These are phyloP conservation scores for Temnothorax rugatulus DNA, from an alignment of 2,888 invertebrate genomes.

Conservation along the genomic window DNA sequence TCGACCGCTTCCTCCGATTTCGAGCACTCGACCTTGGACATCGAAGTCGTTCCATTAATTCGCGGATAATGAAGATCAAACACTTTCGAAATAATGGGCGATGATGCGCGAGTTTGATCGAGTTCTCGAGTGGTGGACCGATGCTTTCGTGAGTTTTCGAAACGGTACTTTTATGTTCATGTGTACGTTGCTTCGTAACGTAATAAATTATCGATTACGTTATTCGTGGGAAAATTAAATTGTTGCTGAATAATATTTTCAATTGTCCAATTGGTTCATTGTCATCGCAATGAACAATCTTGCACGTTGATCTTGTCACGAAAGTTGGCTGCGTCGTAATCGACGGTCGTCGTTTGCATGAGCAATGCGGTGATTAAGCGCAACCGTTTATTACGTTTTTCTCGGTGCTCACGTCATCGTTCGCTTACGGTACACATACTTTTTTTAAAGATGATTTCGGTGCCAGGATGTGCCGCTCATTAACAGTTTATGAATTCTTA, in stretches of 20 bases:
- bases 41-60: constrained; percentile 68
- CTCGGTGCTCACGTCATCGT: constrained; percentile 56
- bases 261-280: constrained; percentile 73
- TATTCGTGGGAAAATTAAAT: not conserved
- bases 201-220: not conserved
- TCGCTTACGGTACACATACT: constrained; percentile 36
- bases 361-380: constrained; percentile 75
- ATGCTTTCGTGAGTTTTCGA: not conserved
- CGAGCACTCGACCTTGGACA: constrained; percentile 69
- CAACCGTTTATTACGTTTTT: constrained; percentile 64
- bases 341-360: constrained; percentile 74
- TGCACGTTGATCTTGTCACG: constrained; percentile 79
- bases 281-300: constrained; percentile 61
- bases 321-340: constrained; percentile 70
- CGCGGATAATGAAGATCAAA: constrained; percentile 52
- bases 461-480: not conserved
- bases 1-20: constrained; percentile 77
- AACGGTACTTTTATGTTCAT: not conserved
- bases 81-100: constrained; percentile 17
- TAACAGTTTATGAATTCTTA: not conserved
- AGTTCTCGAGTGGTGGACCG: not conserved
- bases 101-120: constrained; percentile 17
- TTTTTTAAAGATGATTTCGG: constrained; percentile 1
- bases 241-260: constrained; percentile 39
- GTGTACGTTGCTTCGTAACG: not conserved